A percentile compares a stretch with the other conserved stretches of the same genome.
phyloP scores from a whole-genome alignment of 2,888 invertebrate genomes.

The Cistogaster globosa region DNA sequence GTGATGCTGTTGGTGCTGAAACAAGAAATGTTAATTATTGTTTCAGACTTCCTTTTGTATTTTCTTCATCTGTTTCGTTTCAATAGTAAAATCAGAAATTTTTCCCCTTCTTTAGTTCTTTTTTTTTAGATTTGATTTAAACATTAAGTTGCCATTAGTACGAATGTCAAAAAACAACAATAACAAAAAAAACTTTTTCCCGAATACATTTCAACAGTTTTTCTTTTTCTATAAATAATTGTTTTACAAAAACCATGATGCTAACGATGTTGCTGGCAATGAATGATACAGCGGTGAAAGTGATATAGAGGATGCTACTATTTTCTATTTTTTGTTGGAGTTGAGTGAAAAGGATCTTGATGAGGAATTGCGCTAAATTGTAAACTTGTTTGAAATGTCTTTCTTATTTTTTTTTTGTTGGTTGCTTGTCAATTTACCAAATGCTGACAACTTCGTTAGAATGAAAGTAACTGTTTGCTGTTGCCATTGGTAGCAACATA shows the following conservation, averaged over 20 bases:
- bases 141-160: conserved; percentile 53
- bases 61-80: conserved; percentile 3
- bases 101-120: conserved; percentile 10
- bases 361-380: conserved; percentile 57
- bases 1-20: conserved; percentile 28
- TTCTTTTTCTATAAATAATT: neutral
- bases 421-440: conserved; percentile 24
- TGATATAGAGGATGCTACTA: neutral
- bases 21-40: conserved; percentile 57
- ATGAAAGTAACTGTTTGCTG: conserved; percentile 30
- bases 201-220: neutral
- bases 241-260: conserved; percentile 24
- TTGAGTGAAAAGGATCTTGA: conserved; percentile 31
- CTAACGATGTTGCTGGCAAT: conserved; percentile 23
- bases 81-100: conserved; percentile 8
- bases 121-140: conserved; percentile 57
- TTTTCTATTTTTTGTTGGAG: conserved; percentile 1
- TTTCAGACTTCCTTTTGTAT: conserved; percentile 13
- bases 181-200: neutral
- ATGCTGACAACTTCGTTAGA: conserved; percentile 34
- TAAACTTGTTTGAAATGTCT: conserved; percentile 19
- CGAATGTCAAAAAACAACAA: conserved; percentile 9
- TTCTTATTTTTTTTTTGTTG: neutral
- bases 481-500: conserved; percentile 62
- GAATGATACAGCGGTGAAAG: conserved; percentile 31